A percentile compares a stretch with the other conserved stretches of the same genome.
These are phyloP conservation scores for Neocloeon triangulifer DNA, from an alignment of 1,140 invertebrate species.

Conservation along the genomic window DNA sequence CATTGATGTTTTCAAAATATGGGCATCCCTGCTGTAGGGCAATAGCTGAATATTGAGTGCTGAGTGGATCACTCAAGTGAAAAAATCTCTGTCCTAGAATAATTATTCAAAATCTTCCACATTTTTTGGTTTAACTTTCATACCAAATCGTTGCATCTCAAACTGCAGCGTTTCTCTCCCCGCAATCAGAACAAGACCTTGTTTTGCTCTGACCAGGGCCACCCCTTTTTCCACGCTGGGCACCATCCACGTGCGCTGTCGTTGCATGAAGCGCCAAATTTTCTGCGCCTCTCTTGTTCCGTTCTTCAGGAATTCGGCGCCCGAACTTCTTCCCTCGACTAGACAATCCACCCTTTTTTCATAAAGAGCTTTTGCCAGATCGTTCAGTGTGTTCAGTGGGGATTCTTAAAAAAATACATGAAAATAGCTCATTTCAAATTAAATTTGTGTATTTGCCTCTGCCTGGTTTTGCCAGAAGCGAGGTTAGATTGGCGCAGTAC, in stretches of 20 bases:
- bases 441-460: conserved; percentile 17
- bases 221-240: conserved; percentile 40
- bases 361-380: too few species aligned
- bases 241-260: too few species aligned
- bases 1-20: conserved; percentile 39
- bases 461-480: conserved; percentile 34
- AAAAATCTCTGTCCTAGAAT: conserved; percentile 40
- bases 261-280: too few species aligned
- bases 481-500: conserved; percentile 46
- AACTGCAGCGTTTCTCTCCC: conserved; percentile 43
- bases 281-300: too few species aligned
- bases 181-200: conserved; percentile 32
- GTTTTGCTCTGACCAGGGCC: conserved; percentile 25
- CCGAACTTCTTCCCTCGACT: too few species aligned
- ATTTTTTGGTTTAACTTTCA: too few species aligned
- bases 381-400: too few species aligned
- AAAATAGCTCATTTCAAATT: too few species aligned
- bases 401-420: too few species aligned
- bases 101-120: too few species aligned
- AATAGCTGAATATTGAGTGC: conserved; percentile 45
- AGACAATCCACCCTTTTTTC: too few species aligned
- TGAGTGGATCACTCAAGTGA: conserved; percentile 44
- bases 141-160: conserved; percentile 42
- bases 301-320: too few species aligned
- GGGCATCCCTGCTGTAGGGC: conserved; percentile 46